phyloP scores from a whole-genome alignment of 2,888 invertebrate genomes.

The Doris montereyensis region DNA sequence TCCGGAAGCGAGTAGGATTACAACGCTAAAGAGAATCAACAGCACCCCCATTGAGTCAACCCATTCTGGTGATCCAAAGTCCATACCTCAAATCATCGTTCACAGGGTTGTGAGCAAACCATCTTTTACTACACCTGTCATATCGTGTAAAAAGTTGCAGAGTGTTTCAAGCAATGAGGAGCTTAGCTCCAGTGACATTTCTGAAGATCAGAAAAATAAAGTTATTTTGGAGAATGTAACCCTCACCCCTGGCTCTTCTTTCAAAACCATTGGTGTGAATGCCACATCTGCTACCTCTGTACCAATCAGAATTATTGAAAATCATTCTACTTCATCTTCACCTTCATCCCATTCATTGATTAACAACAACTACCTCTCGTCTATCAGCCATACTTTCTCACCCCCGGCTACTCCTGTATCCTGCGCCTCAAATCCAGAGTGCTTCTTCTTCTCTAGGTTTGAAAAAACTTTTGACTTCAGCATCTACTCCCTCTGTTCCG shows the following conservation, averaged over 20 bases:
- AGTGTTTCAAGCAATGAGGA: neutral
- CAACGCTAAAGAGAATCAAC: neutral
- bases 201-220: neutral
- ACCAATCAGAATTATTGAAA: slow-evolving; percentile 27
- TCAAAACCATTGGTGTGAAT: neutral
- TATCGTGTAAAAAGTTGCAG: no score
- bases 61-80: no score
- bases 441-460: neutral
- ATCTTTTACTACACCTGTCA: neutral
- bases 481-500: slow-evolving; percentile 5
- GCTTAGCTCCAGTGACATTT: neutral
- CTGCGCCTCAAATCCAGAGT: neutral
- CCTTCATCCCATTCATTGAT: neutral
- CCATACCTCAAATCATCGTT: neutral
- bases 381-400: neutral
- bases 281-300: neutral
- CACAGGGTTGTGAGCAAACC: neutral
- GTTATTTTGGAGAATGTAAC: neutral
- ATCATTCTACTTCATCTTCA: neutral
- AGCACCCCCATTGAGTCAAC: neutral
- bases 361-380: no score
- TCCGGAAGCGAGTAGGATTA: neutral
- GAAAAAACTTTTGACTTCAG: neutral
- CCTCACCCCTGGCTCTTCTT: slow-evolving; percentile 20
- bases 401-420: neutral